Evolutionary conservation across 2,797 vertebrate genomes (phyloP).

Genomic region (Protonibea diacanthus): DNA sequence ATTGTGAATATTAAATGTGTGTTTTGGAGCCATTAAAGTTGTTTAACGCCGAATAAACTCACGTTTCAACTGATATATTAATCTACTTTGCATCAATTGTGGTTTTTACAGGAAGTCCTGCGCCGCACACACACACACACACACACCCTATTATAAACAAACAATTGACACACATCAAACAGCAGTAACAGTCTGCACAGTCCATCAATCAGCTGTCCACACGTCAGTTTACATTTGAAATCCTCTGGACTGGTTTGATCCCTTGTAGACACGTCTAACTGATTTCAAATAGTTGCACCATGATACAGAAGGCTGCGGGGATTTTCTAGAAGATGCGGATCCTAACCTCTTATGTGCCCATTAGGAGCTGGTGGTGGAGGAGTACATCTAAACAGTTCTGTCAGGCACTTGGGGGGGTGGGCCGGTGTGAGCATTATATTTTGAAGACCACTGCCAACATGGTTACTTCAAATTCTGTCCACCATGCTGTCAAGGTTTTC

Average conservation of each 20-base stretch:
- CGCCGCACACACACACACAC: no score
- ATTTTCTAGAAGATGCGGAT: conserved; percentile 29
- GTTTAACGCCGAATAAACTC: conserved; percentile 10
- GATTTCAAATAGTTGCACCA: conserved; percentile 34
- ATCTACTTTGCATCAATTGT: background rate
- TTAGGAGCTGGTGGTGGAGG: conserved; percentile 1
- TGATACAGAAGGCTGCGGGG: conserved; percentile 29
- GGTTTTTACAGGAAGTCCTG: background rate
- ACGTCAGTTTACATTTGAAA: conserved; percentile 48
- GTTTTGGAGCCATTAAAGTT: conserved; percentile 19
- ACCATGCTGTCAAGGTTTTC: conserved; percentile 20
- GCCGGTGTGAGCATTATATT: background rate
- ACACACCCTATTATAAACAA: conserved; percentile 13
- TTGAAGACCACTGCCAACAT: background rate
- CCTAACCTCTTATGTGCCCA: conserved; percentile 3
- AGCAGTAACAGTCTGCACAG: background rate
- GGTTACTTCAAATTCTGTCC: conserved; percentile 26
- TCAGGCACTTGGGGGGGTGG: background rate
- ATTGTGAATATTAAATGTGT: conserved; percentile 21
- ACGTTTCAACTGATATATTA: background rate
- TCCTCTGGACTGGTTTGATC: conserved; percentile 26
- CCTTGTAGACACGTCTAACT: conserved; percentile 31
- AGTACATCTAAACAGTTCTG: conserved; percentile 22
- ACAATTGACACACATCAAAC: conserved; percentile 31
- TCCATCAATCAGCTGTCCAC: conserved; percentile 47